phyloP scores from a whole-genome alignment of 2,888 invertebrate genomes.

The Ypsolopha sequella region DNA sequence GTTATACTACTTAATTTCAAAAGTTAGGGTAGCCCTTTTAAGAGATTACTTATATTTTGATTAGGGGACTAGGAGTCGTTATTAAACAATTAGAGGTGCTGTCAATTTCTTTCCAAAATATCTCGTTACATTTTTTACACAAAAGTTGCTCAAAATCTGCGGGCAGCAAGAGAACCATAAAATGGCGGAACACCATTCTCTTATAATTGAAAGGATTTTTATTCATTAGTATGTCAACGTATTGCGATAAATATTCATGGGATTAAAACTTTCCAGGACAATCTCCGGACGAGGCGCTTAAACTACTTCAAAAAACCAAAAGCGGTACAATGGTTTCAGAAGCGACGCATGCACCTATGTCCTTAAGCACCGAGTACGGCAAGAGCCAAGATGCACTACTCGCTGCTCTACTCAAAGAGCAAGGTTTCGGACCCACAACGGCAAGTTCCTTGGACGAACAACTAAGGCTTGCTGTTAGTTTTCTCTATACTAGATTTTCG shows the following conservation, averaged over 20 bases:
- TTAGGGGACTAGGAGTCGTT: too few relatives aligned
- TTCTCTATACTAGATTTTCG: conserved; percentile 12
- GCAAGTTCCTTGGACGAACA: conserved; percentile 73
- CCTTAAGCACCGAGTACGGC: conserved; percentile 67
- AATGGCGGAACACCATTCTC: too few relatives aligned
- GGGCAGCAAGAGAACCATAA: too few relatives aligned
- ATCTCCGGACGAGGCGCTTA: conserved; percentile 54
- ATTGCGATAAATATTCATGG: neutral
- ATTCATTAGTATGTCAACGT: too few relatives aligned
- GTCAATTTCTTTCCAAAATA: too few relatives aligned
- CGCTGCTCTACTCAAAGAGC: conserved; percentile 77
- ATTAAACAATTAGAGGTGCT: too few relatives aligned
- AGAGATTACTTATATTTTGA: too few relatives aligned
- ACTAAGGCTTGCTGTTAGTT: conserved; percentile 68
- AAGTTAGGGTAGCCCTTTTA: too few relatives aligned
- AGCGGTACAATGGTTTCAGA: conserved; percentile 43
- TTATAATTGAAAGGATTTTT: too few relatives aligned
- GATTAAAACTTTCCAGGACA: conserved; percentile 34
- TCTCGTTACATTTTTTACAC: too few relatives aligned
- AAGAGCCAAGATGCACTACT: conserved; percentile 77
- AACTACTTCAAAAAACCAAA: conserved; percentile 17
- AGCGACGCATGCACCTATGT: conserved; percentile 51
- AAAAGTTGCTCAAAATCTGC: too few relatives aligned
- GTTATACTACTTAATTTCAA: too few relatives aligned
- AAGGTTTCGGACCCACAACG: conserved; percentile 80